Conservation (phyloP, 1,140 invertebrate genomes). For the Nymphalis io region DNA sequence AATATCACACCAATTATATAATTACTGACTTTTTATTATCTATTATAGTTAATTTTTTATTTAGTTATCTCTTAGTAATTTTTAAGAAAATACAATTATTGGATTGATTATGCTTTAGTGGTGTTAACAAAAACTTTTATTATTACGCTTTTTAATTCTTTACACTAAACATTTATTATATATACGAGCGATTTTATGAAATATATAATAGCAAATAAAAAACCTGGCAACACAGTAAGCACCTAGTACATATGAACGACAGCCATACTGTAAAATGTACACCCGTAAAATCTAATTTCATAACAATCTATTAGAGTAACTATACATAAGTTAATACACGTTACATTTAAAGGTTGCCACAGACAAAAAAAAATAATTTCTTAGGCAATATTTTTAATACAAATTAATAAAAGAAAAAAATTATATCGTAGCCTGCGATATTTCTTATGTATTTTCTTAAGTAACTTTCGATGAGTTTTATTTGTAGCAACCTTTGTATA, state of each 20-base stretch:
- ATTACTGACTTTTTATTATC: conserved; percentile 6
- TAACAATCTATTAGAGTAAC: conserved; percentile 63
- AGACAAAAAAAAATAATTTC: neutral
- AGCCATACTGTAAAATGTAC: conserved; percentile 60
- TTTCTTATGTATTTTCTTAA: neutral
- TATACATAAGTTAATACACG: conserved; percentile 38
- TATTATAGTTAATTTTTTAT: neutral
- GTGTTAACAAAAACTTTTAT: neutral
- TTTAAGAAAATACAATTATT: conserved; percentile 7
- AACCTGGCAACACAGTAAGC: conserved; percentile 46
- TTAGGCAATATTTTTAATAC: too few relatives aligned
- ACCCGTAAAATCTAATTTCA: conserved; percentile 62
- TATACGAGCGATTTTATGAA: neutral
- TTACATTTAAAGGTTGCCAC: conserved; percentile 32
- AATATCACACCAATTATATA: conserved; percentile 28
- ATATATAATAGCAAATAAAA: conserved; percentile 20
- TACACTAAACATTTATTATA: neutral
- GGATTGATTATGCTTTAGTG: neutral
- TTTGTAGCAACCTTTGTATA: conserved; percentile 12
- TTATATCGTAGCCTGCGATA: conserved; percentile 1
- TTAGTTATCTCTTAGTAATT: too few relatives aligned
- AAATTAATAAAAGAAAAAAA: too few relatives aligned
- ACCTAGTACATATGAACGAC: conserved; percentile 57
- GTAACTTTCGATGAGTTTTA: neutral
- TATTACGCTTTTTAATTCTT: too few relatives aligned